These are phyloP conservation scores for Lordiphosa fenestrarum DNA, from an alignment of 2,888 invertebrate genomes.

Conservation along the genomic window DNA sequence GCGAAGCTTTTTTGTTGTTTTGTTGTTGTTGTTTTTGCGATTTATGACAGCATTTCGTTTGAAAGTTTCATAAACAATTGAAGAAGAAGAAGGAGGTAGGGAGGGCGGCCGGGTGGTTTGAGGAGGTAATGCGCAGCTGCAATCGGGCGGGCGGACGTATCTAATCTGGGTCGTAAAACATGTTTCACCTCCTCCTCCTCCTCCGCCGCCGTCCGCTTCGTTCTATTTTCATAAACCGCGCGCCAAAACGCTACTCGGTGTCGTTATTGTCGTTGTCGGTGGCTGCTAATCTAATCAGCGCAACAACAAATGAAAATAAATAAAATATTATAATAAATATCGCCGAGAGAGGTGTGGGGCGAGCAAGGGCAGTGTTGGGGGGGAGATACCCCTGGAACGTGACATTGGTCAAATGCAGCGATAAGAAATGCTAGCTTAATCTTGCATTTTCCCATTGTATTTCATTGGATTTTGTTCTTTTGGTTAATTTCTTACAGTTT, in stretches of 20 bases:
- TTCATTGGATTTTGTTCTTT: too few relatives aligned
- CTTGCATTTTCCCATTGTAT: too few relatives aligned
- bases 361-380: not conserved
- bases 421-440: too few relatives aligned
- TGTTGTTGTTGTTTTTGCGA: constrained; percentile 22
- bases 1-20: constrained; percentile 5
- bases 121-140: constrained; percentile 33
- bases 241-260: constrained; percentile 28
- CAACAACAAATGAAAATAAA: constrained; percentile 3
- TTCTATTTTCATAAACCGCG: constrained; percentile 11
- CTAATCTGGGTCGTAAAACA: constrained; percentile 56
- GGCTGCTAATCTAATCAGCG: constrained; percentile 28
- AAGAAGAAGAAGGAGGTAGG: too few relatives aligned
- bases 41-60: constrained; percentile 53
- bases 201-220: not conserved
- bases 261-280: too few relatives aligned
- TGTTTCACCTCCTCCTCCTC: constrained; percentile 8
- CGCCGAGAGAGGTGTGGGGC: not conserved
- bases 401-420: constrained; percentile 25
- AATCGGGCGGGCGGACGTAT: constrained; percentile 32
- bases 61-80: constrained; percentile 51
- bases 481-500: too few relatives aligned
- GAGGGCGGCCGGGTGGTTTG: too few relatives aligned
- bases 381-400: constrained; percentile 15
- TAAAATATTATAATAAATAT: constrained; percentile 1